These are phyloP conservation scores for Syngnathoides biaculeatus DNA, from an alignment of 2,113 vertebrate genomes.

Conservation along the genomic window DNA sequence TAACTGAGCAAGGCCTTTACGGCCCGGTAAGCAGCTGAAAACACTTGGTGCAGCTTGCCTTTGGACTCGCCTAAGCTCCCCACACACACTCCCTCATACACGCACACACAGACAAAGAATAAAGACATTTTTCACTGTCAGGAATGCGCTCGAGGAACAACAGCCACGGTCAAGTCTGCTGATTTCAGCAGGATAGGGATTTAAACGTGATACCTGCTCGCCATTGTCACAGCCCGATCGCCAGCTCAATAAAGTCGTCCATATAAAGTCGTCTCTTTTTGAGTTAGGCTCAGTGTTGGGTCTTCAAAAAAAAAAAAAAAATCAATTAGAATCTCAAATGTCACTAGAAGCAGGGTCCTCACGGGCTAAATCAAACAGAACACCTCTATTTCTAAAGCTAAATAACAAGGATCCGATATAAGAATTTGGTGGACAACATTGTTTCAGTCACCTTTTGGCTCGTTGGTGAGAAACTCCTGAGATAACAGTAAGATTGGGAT, in stretches of 20 bases:
- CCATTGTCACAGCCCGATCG: constrained; percentile 46
- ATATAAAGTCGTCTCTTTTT: constrained; percentile 28
- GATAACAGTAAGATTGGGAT: neutral
- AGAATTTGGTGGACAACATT: too few relatives aligned
- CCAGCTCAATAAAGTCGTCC: constrained; percentile 51
- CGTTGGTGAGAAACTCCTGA: too few relatives aligned
- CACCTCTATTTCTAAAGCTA: too few relatives aligned
- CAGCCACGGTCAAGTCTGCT: constrained; percentile 63
- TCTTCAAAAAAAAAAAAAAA: neutral
- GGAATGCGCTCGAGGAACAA: constrained; percentile 63
- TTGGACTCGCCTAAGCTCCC: constrained; percentile 15
- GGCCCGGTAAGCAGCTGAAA: constrained; percentile 20
- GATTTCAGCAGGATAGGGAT: constrained; percentile 72
- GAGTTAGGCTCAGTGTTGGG: neutral
- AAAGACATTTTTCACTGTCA: constrained; percentile 77
- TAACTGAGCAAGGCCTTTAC: constrained; percentile 21
- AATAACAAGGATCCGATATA: neutral
- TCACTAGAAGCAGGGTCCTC: neutral
- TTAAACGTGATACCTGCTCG: constrained; percentile 60
- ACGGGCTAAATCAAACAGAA: neutral
- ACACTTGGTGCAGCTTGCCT: constrained; percentile 19
- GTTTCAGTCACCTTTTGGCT: too few relatives aligned
- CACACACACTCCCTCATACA: neutral
- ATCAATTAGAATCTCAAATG: neutral
- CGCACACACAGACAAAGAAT: constrained; percentile 46